These are phyloP conservation scores for Pherbina coryleti DNA, from an alignment of 2,888 invertebrate species.

Conservation along the genomic window DNA sequence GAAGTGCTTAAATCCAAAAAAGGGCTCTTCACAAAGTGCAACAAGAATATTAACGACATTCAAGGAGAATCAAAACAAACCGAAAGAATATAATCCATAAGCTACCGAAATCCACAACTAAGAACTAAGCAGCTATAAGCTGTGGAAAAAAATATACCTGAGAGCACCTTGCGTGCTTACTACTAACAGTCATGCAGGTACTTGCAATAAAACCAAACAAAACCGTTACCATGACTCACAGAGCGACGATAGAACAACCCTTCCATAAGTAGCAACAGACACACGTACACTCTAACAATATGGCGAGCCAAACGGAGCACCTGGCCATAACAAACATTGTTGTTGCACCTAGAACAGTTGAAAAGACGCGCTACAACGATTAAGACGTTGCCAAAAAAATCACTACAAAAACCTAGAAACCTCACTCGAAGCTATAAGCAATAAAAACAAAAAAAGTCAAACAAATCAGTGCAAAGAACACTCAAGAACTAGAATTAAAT, in stretches of 20 bases:
- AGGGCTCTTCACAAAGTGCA: not conserved
- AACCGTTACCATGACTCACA: not conserved
- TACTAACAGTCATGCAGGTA: not conserved
- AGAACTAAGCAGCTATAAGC: not conserved
- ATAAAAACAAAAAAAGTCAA: not conserved
- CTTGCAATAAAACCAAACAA: not conserved
- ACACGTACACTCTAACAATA: not conserved
- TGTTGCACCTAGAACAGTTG: constrained; percentile 35
- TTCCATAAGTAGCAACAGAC: not conserved
- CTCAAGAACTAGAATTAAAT: no score
- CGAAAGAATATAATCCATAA: not conserved
- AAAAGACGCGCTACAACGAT: constrained; percentile 26
- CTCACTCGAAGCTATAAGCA: not conserved
- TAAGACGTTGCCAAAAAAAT: constrained; percentile 39
- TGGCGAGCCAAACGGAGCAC: constrained; percentile 7
- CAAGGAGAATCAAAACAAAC: not conserved
- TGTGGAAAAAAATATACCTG: not conserved
- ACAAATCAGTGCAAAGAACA: no score
- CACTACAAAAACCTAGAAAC: constrained; percentile 28
- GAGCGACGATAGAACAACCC: no score
- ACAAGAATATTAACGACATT: not conserved
- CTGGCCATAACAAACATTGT: constrained; percentile 43
- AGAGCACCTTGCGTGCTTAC: not conserved
- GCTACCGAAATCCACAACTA: not conserved
- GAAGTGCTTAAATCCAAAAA: no score